Conservation (phyloP, 2,797 vertebrate species). For the Liasis olivaceus region DNA sequence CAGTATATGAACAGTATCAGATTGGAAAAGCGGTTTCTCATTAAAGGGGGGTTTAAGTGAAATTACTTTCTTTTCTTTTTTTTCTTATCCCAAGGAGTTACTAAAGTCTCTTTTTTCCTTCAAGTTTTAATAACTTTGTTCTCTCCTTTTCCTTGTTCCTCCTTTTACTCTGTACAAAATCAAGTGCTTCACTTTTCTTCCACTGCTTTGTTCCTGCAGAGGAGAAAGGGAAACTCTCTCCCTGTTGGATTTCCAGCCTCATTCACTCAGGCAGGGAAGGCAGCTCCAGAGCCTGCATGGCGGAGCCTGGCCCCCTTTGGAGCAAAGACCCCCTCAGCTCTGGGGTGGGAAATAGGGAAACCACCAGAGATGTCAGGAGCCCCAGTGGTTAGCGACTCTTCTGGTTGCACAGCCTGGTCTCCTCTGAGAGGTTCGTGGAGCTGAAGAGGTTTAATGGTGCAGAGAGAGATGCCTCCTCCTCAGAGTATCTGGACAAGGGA, state of each 20-base stretch:
- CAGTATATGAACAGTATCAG: no score
- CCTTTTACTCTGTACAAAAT: no score
- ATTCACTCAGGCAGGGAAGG: no score
- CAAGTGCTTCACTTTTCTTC: background rate
- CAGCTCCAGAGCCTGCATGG: background rate
- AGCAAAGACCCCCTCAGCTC: background rate
- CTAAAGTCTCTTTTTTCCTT: no score
- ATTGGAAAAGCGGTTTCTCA: no score
- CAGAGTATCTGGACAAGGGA: background rate
- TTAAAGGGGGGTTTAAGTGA: no score
- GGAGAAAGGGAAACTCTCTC: background rate
- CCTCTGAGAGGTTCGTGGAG: background rate
- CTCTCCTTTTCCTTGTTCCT: no score
- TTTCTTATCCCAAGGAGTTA: no score
- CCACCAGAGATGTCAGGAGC: background rate
- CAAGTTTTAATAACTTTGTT: no score
- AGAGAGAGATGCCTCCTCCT: background rate
- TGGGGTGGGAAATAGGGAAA: fast-evolving
- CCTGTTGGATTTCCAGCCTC: background rate
- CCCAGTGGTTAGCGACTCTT: background rate
- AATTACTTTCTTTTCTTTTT: no score
- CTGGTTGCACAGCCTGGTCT: background rate
- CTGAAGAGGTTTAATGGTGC: background rate
- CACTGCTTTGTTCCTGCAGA: background rate
- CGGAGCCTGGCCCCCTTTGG: background rate